Conservation (phyloP, 2,113 vertebrate species). For the Vimba vimba region DNA sequence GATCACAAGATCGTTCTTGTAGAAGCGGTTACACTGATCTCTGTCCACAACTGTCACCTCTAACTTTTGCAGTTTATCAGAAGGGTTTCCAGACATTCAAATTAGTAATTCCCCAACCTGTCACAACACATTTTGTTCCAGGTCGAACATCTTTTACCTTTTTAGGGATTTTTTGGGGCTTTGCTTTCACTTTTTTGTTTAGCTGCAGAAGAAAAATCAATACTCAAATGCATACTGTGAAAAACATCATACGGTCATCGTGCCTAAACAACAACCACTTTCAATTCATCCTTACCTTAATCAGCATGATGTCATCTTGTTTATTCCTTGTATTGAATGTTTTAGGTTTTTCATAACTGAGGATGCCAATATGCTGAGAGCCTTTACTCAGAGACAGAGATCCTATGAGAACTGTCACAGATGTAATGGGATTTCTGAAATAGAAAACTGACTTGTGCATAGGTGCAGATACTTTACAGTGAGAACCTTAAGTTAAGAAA, state of each 20-base stretch:
- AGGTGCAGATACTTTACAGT: neutral
- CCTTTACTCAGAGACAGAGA: constrained; percentile 54
- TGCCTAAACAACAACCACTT: neutral
- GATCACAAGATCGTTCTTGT: constrained; percentile 42
- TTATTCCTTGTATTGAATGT: constrained; percentile 29
- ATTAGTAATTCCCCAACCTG: constrained; percentile 52
- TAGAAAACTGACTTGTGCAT: neutral
- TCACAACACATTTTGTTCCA: constrained; percentile 56
- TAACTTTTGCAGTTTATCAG: constrained; percentile 51
- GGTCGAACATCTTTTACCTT: constrained; percentile 20
- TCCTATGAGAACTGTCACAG: constrained; percentile 50
- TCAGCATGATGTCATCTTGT: constrained; percentile 61
- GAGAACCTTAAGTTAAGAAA: neutral
- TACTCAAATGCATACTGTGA: neutral
- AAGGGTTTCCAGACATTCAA: accelerated
- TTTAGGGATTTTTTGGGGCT: constrained; percentile 39
- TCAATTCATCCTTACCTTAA: constrained; percentile 50
- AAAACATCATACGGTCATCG: neutral
- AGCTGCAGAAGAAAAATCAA: constrained; percentile 45
- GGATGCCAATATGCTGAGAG: constrained; percentile 24
- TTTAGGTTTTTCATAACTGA: neutral
- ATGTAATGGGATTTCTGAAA: neutral
- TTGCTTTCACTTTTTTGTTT: constrained; percentile 38
- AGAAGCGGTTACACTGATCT: constrained; percentile 42
- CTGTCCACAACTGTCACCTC: constrained; percentile 54